phyloP scores from a whole-genome alignment of 64 coral and sea anemone genomes.

The Actinia equina region DNA sequence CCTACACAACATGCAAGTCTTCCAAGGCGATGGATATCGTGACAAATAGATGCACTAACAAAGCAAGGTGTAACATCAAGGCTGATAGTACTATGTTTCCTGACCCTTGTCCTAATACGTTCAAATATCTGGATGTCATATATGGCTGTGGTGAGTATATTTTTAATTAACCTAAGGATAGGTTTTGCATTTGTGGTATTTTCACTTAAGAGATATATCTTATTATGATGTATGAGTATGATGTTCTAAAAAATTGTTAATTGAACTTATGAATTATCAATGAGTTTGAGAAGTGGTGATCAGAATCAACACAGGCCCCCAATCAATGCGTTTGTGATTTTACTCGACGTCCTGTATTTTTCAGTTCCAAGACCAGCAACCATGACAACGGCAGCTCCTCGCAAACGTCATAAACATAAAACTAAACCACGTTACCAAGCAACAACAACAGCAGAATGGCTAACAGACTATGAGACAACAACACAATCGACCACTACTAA shows the following conservation, averaged over 20 bases:
- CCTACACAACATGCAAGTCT: constrained; percentile 34
- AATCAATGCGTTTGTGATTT: neutral
- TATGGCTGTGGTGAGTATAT: constrained; percentile 74
- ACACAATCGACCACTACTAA: neutral
- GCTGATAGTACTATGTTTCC: constrained; percentile 40
- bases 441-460: neutral
- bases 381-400: neutral
- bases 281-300: no score
- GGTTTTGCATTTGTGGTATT: no score
- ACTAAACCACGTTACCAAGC: neutral
- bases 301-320: no score
- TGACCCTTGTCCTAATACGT: constrained; percentile 80
- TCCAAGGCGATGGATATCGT: constrained; percentile 30
- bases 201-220: no score
- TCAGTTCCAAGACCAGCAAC: neutral
- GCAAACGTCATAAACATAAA: neutral
- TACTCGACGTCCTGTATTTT: neutral
- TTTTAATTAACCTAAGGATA: no score
- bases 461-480: neutral
- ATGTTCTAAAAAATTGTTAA: no score
- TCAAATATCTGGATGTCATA: constrained; percentile 81
- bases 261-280: no score
- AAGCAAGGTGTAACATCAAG: constrained; percentile 53
- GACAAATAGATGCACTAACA: constrained; percentile 40
- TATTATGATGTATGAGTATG: no score